Evolutionary conservation across 2,888 invertebrate species (phyloP).

Genomic region (Limenitis camilla): DNA sequence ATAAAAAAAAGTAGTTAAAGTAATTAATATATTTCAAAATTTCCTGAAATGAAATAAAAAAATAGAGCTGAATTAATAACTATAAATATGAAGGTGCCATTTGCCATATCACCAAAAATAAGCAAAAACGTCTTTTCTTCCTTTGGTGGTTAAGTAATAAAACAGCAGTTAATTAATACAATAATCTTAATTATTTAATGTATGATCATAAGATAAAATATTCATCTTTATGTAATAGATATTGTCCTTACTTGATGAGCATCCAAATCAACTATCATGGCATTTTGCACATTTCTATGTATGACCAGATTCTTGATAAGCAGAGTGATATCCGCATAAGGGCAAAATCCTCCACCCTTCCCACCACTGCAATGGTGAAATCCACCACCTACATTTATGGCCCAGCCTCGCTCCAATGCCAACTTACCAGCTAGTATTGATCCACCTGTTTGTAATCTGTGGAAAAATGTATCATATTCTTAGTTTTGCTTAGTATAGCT

Average conservation of each 20-base stretch:
- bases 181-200: too few relatives aligned
- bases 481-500: too few relatives aligned
- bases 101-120: too few relatives aligned
- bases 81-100: too few relatives aligned
- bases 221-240: background rate
- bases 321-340: slow-evolving; percentile 91
- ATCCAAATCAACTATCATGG: slow-evolving; percentile 93
- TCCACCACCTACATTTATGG: slow-evolving; percentile 92
- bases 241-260: slow-evolving; percentile 84
- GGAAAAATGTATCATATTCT: slow-evolving; percentile 20
- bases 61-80: too few relatives aligned
- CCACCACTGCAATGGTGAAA: slow-evolving; percentile 90
- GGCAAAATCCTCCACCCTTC: slow-evolving; percentile 90
- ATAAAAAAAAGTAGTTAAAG: too few relatives aligned
- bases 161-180: too few relatives aligned
- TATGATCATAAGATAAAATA: background rate
- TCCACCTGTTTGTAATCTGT: slow-evolving; percentile 85
- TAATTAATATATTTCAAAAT: too few relatives aligned
- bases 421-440: slow-evolving; percentile 87
- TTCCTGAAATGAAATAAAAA: too few relatives aligned
- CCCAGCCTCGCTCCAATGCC: slow-evolving; percentile 88
- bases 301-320: slow-evolving; percentile 80
- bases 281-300: slow-evolving; percentile 74
- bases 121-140: too few relatives aligned
- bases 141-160: too few relatives aligned